phyloP scores from a whole-genome alignment of 1,140 invertebrate species.

The Diachasmimorpha longicaudata region DNA sequence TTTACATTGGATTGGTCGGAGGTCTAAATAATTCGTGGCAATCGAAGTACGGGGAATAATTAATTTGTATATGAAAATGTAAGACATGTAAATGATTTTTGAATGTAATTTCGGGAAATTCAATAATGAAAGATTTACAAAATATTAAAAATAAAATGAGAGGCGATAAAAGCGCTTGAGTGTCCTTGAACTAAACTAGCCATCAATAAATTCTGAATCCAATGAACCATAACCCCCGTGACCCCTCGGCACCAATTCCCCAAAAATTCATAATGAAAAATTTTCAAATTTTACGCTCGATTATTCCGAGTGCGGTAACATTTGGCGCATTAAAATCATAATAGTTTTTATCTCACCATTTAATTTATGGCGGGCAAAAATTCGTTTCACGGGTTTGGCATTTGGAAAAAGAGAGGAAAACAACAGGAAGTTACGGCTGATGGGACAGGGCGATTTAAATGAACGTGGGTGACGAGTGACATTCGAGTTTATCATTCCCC shows the following conservation, averaged over 20 bases:
- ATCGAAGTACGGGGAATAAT: background rate
- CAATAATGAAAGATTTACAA: background rate
- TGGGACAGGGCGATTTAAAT: background rate
- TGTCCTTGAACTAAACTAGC: background rate
- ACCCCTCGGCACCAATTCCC: background rate
- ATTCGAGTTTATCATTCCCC: background rate
- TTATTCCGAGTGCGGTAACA: slow-evolving; percentile 43
- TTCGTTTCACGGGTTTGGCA: background rate
- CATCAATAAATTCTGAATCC: background rate
- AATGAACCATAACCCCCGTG: background rate
- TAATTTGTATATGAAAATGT: too few relatives aligned
- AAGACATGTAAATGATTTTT: too few relatives aligned
- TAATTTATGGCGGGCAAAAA: background rate
- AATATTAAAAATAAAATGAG: background rate
- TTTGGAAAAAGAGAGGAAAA: background rate
- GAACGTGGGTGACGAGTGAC: slow-evolving; percentile 5
- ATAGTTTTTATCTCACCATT: slow-evolving; percentile 28
- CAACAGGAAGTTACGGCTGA: slow-evolving; percentile 2
- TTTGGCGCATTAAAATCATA: slow-evolving; percentile 49
- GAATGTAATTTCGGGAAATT: background rate
- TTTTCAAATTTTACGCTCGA: slow-evolving; percentile 59
- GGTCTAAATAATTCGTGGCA: background rate
- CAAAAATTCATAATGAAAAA: slow-evolving; percentile 42
- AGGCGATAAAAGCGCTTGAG: too few relatives aligned
- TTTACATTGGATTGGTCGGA: background rate